Evolutionary conservation across 2,797 vertebrate species (phyloP).

Genomic region (Buphagus erythrorhynchus): DNA sequence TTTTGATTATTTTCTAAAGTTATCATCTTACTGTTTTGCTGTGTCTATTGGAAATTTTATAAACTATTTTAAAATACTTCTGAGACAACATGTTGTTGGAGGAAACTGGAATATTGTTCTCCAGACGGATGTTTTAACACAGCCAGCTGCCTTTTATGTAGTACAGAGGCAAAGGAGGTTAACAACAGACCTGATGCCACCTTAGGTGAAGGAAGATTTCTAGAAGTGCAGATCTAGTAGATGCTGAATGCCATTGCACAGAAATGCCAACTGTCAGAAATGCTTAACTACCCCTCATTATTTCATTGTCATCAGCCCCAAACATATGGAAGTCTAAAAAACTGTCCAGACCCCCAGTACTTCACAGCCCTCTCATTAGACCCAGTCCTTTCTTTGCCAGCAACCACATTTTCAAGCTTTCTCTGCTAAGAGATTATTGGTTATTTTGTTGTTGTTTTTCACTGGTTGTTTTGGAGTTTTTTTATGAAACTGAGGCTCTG

Average conservation of each 20-base stretch:
- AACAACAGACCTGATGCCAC: not conserved
- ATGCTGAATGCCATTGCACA: not conserved
- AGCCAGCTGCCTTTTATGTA: slow-evolving; percentile 22
- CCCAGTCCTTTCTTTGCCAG: not conserved
- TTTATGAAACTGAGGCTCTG: not conserved
- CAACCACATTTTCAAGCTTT: not conserved
- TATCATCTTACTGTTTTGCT: not conserved
- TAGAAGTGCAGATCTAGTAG: not conserved
- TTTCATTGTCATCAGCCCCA: not conserved
- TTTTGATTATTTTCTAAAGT: slow-evolving; percentile 45
- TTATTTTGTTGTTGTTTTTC: not conserved
- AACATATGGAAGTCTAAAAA: not conserved
- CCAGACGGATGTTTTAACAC: slow-evolving; percentile 42
- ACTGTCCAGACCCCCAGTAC: not conserved
- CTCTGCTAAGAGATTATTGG: not conserved
- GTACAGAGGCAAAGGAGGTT: not conserved
- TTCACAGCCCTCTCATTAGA: not conserved
- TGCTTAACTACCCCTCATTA: not conserved
- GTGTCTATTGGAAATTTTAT: slow-evolving; percentile 30
- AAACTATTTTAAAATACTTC: slow-evolving; percentile 48
- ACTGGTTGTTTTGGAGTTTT: not conserved
- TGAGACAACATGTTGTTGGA: not conserved
- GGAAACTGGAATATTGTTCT: slow-evolving; percentile 62
- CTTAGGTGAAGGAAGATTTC: not conserved
- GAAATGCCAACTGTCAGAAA: not conserved